These are phyloP conservation scores for Prionailurus viverrinus DNA, from an alignment of 2,113 vertebrate species.

Conservation along the genomic window DNA sequence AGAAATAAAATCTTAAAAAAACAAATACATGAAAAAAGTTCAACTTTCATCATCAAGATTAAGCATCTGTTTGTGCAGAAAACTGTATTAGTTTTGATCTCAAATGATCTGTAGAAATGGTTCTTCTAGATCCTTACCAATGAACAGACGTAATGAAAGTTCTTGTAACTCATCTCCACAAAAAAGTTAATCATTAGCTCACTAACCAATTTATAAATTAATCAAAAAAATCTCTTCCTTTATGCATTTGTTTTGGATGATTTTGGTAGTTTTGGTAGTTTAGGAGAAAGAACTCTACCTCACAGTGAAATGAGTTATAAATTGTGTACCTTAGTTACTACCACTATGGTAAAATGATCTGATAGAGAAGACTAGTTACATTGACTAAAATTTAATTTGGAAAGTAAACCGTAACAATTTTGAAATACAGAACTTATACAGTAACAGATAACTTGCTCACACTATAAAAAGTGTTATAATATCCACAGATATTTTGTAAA, in stretches of 20 bases:
- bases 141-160: neutral
- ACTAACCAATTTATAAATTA: conserved; percentile 4
- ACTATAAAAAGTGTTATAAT: neutral
- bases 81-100: conserved; percentile 31
- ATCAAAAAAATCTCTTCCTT: neutral
- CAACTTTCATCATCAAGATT: neutral
- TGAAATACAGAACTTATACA: neutral
- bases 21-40: conserved; percentile 30
- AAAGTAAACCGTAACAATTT: neutral
- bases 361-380: neutral
- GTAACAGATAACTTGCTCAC: neutral
- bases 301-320: neutral
- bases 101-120: neutral
- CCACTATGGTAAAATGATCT: neutral
- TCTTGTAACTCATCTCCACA: neutral
- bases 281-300: conserved; percentile 3
- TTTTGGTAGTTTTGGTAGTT: neutral
- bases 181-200: conserved; percentile 2
- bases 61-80: neutral
- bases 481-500: neutral
- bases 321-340: neutral
- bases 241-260: neutral
- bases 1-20: conserved; percentile 23
- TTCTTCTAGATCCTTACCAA: neutral
- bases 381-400: conserved; percentile 27